These are phyloP conservation scores for Nylanderia fulva DNA, from an alignment of 1,140 invertebrate species.

Conservation along the genomic window DNA sequence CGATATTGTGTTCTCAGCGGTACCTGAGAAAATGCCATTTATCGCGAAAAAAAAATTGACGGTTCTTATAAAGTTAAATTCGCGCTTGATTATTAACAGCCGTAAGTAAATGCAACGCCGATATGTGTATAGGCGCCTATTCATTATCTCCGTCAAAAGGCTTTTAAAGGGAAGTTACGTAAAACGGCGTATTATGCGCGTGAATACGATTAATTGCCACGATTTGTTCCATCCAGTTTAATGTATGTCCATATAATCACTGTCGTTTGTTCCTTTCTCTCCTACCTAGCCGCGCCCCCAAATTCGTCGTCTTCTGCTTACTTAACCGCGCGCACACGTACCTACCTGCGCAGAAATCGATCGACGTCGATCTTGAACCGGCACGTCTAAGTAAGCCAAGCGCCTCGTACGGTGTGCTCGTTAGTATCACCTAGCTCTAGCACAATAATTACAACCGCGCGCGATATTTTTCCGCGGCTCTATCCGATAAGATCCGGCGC, in stretches of 20 bases:
- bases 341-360: slow-evolving; percentile 57
- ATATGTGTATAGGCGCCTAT: slow-evolving; percentile 46
- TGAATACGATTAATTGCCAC: slow-evolving; percentile 66
- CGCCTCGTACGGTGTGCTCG: slow-evolving; percentile 14
- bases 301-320: slow-evolving; percentile 60
- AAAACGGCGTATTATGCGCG: slow-evolving; percentile 24
- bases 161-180: slow-evolving; percentile 35
- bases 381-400: slow-evolving; percentile 40
- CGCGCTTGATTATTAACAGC: slow-evolving; percentile 60
- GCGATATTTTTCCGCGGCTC: slow-evolving; percentile 75
- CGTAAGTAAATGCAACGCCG: slow-evolving; percentile 35
- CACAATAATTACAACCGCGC: slow-evolving; percentile 79
- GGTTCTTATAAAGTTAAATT: slow-evolving; percentile 41
- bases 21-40: slow-evolving; percentile 42
- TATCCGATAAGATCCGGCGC: slow-evolving; percentile 77
- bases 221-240: slow-evolving; percentile 67
- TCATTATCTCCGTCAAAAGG: slow-evolving; percentile 42
- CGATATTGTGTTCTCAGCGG: slow-evolving; percentile 19
- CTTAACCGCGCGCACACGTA: slow-evolving; percentile 31
- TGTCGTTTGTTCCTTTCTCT: slow-evolving; percentile 69
- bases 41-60: slow-evolving; percentile 26
- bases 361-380: slow-evolving; percentile 64
- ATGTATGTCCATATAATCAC: slow-evolving; percentile 62
- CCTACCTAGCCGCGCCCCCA: slow-evolving; percentile 60
- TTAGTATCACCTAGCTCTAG: slow-evolving; percentile 59